Evolutionary conservation across 2,888 invertebrate species (phyloP).

Genomic region (Coelopa pilipes): DNA sequence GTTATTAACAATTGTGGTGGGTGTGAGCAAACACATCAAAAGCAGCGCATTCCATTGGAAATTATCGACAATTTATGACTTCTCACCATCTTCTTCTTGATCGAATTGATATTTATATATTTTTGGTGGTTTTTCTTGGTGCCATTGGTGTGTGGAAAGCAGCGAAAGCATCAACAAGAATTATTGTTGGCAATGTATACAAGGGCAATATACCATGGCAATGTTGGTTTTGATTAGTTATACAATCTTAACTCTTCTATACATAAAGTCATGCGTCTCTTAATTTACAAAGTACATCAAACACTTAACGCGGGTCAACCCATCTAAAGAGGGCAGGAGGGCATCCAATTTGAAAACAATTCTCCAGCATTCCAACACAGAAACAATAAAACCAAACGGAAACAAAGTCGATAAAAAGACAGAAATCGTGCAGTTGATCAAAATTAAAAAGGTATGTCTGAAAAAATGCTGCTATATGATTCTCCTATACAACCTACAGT

Average conservation of each 20-base stretch:
- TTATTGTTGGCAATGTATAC: slow-evolving; percentile 20
- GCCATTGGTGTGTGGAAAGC: slow-evolving; percentile 53
- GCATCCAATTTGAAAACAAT: slow-evolving; percentile 2
- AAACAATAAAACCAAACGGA: slow-evolving; percentile 24
- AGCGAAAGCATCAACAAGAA: slow-evolving; percentile 53
- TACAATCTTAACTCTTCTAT: neutral
- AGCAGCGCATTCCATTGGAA: slow-evolving; percentile 48
- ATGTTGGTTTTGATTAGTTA: neutral
- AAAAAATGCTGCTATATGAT: no score
- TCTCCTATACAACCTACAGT: no score
- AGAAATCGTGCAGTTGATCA: neutral
- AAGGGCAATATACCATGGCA: neutral
- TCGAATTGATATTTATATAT: slow-evolving; percentile 17
- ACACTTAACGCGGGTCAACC: neutral
- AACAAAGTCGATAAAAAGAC: neutral
- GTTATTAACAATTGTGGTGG: slow-evolving; percentile 23
- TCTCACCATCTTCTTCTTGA: neutral
- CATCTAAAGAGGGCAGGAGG: neutral
- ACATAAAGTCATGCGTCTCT: slow-evolving; percentile 24
- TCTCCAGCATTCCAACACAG: slow-evolving; percentile 33
- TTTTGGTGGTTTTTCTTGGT: slow-evolving; percentile 39
- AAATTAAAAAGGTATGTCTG: neutral
- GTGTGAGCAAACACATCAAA: slow-evolving; percentile 45
- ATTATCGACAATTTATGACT: neutral
- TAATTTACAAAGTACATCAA: slow-evolving; percentile 26